These are phyloP conservation scores for Stomorhina lunata DNA, from an alignment of 2,888 invertebrate species.

Conservation along the genomic window DNA sequence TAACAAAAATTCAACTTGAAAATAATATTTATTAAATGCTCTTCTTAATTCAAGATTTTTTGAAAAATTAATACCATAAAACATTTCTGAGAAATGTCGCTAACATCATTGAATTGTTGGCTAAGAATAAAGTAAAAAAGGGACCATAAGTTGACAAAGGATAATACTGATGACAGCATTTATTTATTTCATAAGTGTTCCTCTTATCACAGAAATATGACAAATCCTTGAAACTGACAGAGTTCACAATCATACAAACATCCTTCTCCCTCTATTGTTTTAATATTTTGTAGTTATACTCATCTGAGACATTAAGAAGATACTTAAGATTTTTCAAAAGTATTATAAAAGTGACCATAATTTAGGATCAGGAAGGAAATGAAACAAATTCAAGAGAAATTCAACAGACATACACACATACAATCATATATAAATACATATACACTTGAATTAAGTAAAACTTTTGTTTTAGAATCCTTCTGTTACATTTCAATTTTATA, in stretches of 20 bases:
- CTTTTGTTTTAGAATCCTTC: slow-evolving; percentile 34
- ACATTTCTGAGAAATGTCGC: background rate
- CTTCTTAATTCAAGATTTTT: no score
- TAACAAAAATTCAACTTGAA: no score
- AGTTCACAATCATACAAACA: slow-evolving; percentile 18
- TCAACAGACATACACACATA: background rate
- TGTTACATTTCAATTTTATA: slow-evolving; percentile 39
- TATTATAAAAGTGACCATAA: slow-evolving; percentile 54
- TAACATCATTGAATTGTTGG: background rate
- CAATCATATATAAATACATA: background rate
- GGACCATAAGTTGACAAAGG: slow-evolving; percentile 4
- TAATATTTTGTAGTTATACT: no score
- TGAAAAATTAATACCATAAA: no score
- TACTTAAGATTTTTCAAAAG: slow-evolving; percentile 25
- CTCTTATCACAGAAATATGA: background rate
- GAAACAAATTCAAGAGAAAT: slow-evolving; percentile 9
- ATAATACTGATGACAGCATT: slow-evolving; percentile 47
- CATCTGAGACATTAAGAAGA: background rate
- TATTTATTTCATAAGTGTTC: slow-evolving; percentile 24
- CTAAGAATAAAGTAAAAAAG: background rate
- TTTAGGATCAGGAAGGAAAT: slow-evolving; percentile 19
- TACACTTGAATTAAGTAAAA: slow-evolving; percentile 1
- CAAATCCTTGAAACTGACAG: slow-evolving; percentile 5
- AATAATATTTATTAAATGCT: no score
- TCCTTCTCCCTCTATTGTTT: background rate